A percentile compares a stretch with the other conserved stretches of the same genome.
These are phyloP conservation scores for Drosophila mimetica DNA, from an alignment of 2,888 invertebrate species.

Conservation along the genomic window DNA sequence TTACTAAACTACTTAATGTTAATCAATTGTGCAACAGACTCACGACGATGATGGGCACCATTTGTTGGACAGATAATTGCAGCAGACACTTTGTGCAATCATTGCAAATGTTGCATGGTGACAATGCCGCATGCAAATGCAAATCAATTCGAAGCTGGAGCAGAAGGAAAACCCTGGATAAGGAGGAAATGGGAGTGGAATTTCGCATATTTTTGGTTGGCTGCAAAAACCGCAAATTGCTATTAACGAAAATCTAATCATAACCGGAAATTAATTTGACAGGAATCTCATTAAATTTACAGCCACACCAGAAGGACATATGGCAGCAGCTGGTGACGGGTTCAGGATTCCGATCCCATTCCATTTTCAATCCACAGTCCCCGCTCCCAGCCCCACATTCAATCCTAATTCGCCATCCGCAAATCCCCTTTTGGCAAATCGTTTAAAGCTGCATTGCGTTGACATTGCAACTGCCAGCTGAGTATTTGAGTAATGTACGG, in stretches of 20 bases:
- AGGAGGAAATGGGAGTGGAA: not conserved
- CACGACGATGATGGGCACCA: constrained; percentile 27
- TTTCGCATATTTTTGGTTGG: constrained; percentile 58
- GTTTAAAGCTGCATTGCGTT: constrained; percentile 73
- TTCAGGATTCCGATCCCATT: not conserved
- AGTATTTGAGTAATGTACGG: constrained; percentile 76
- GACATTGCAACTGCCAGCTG: constrained; percentile 64
- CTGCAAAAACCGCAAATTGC: constrained; percentile 84
- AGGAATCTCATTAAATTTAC: constrained; percentile 85
- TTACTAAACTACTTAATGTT: constrained; percentile 64
- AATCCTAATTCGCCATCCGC: constrained; percentile 8
- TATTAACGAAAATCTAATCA: constrained; percentile 85
- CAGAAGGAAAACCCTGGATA: not conserved
- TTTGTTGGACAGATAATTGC: constrained; percentile 56
- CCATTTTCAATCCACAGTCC: not conserved
- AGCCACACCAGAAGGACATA: constrained; percentile 56
- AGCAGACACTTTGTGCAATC: constrained; percentile 50
- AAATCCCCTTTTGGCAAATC: constrained; percentile 46
- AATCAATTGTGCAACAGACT: constrained; percentile 59
- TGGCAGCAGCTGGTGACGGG: constrained; percentile 47
- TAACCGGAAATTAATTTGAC: constrained; percentile 85
- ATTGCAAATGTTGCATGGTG: constrained; percentile 53
- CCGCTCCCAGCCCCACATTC: not conserved
- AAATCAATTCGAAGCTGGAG: constrained; percentile 14
- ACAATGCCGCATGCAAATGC: constrained; percentile 47